Base-by-base conservation (phyloP, 2,113 vertebrate species). In the Diphyllodes magnificus region DNA sequence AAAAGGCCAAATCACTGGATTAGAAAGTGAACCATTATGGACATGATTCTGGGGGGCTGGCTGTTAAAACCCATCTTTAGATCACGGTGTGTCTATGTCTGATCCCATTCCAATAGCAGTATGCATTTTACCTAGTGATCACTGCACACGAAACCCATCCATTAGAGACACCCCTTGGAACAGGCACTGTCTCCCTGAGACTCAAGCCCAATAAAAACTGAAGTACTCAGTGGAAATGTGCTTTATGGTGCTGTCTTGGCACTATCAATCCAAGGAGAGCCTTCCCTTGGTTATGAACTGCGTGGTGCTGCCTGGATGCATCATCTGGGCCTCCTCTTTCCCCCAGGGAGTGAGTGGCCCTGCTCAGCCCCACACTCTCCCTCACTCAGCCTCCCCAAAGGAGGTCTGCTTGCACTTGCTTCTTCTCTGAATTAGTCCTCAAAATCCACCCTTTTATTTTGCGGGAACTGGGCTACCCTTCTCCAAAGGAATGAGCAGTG, bases 101-200 rank as follows among this genome's bases (percentile, higher is more conserved):
- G 21, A 72, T 35, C 30, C 35, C 6, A 1, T 40, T 28, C 18
- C n/a, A 35, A 16, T 1, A 57, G 53, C 35, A 37, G 5, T 1
- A 5, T 0, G 17, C 22, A 6, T 44, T 35, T 57, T 11, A 61
- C 35, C 20, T 7, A 16, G 40, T 1, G n/a, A 40, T 33, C 24
- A 5, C 27, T 5, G 24, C 15, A 19, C 0, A 0, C 0, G 0
- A 69, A 40, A 35, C 13, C 13, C 14, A 5, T 1, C 18, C 23
- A 3, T 15, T 13, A 56, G 14, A 57, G 22, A 50, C 1, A 35
- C 1, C 0, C 14, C 22, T 25, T 12, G 50, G 18, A 10, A 82
- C 3, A 10, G 11, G 21, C 27, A 24, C 23, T 3, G 12, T 10
- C 4, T 11, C 18, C 50, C n/a, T 2, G 11, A 31, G 18, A n/a